Evolutionary conservation across 2,888 invertebrate species (phyloP), one percentile per base, ranked within the genome.

Genomic region (Drosophila formosana): DNA sequence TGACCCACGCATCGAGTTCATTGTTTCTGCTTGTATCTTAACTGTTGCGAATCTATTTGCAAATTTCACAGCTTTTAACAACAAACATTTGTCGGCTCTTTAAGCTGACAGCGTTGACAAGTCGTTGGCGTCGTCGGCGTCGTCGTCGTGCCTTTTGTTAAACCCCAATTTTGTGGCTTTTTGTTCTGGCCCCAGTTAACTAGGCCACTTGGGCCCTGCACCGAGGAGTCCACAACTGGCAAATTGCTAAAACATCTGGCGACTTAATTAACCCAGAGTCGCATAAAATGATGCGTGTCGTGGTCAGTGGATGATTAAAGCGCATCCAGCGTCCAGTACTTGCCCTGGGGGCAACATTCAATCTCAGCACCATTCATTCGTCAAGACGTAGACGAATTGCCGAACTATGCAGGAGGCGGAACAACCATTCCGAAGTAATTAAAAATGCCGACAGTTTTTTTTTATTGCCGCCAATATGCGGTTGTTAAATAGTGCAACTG

Each of bases 381-480:
- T 30, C 30, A 30, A 78, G 83, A 83, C 89, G 83, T 71, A 87
- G 83, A 89, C 78, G 89, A 89, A 83, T 83, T 84, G 78, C 88
- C 75, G 50, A 23, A 23, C 58, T 23, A 39, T 51, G 56, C 45
- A 56, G 63, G 63, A 67, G 82, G 89, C 89, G 89, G 80, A 55
- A 56, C 81, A 56, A 43, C 61, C 68, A 67, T 65, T 82, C 52
- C 41, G 28, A 66, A 47, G 78, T 70, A 81, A 89, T 89, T 83
- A 87, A 87, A 88, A 76, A 56, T 37, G 51, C 60, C 11, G 13
- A 65, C 65, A 67, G 50, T 57, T 76, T 73, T 73, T 57, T 76
- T 73, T 73, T 72, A 76, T 72, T 64, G 45, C 37, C 28, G 26
- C 32, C 39, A 25, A 45, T 56, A 39, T 49, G 6, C 25, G 13